Base-by-base conservation (phyloP, 2,113 vertebrate genomes). In the Sinocyclocheilus maitianheensis region DNA sequence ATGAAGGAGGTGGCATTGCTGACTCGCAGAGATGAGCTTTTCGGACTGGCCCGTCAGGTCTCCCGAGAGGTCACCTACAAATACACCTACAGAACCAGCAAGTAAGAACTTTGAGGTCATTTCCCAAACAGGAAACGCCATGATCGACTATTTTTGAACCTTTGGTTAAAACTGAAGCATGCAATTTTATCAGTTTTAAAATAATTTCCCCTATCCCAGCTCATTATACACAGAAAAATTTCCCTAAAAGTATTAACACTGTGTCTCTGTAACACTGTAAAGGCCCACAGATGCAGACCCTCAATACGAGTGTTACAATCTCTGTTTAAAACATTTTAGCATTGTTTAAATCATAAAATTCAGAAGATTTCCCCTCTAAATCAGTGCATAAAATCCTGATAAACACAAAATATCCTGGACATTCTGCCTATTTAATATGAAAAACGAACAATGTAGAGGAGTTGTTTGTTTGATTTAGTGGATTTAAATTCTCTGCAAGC, bases 21-120 rank as follows among this genome's bases (percentile, higher is more conserved):
- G 90, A 97, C 95, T 12, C 95, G 96, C 87, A 95, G 96, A 91
- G 96, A 97, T 22, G 96, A 97, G 85, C 94, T 97, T 74, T 97
- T 97, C 67, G 95, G 95, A 0, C 92, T 97, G 85, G 96, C 96
- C 43, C 93, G 96, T 65, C 96, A 97, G 79, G 95, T 97, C 88
- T 97, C 96, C 78, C 94, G 96, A 77, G 96, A 97, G 92, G 96
- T 97, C 90, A 97, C 96, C 7, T 97, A 97, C 93, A 97, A 97
- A 86, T 97, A 97, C 48, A 97, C 96, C 55, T 97, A 97, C 93
- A 95, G 96, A 93, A 95, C 95, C 87, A 96, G 96, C 92, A 97
- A 96, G 96, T 97, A 95, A 94, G 95, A 26, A 48, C 55, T 43
- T 43, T 24, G n/a, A 20, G 18, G 24, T 60, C 18, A 22, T 20